Evolutionary conservation across 2,797 vertebrate genomes (phyloP).

Genomic region (Trematomus bernacchii): DNA sequence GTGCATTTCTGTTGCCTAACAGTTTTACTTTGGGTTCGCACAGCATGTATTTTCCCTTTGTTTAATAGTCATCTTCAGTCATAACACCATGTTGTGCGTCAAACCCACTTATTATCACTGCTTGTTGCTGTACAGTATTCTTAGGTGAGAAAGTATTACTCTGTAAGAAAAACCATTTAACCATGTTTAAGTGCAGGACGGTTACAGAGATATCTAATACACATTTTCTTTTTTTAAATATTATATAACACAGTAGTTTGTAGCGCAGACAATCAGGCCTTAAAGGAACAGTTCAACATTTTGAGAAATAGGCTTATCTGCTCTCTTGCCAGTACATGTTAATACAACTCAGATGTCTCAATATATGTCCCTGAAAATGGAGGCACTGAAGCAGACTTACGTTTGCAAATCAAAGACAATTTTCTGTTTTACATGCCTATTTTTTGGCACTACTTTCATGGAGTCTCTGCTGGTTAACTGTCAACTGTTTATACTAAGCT

Average conservation of each 20-base stretch:
- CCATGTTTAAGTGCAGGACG: background rate
- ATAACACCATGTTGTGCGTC: background rate
- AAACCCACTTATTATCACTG: background rate
- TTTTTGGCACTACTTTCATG: background rate
- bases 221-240: background rate
- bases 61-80: background rate
- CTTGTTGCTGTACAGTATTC: background rate
- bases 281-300: background rate
- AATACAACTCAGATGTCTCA: background rate
- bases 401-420: background rate
- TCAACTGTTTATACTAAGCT: background rate
- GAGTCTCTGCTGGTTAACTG: background rate
- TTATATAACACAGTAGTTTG: background rate
- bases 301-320: background rate
- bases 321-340: background rate
- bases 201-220: background rate
- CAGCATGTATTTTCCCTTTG: background rate
- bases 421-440: background rate
- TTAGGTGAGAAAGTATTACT: background rate
- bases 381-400: background rate
- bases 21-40: constrained; percentile 8
- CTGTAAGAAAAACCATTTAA: background rate
- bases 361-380: background rate
- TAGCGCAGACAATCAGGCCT: background rate
- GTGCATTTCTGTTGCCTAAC: constrained; percentile 1